Conservation (phyloP, 1,140 invertebrate genomes). For the Globodera rostochiensis region DNA sequence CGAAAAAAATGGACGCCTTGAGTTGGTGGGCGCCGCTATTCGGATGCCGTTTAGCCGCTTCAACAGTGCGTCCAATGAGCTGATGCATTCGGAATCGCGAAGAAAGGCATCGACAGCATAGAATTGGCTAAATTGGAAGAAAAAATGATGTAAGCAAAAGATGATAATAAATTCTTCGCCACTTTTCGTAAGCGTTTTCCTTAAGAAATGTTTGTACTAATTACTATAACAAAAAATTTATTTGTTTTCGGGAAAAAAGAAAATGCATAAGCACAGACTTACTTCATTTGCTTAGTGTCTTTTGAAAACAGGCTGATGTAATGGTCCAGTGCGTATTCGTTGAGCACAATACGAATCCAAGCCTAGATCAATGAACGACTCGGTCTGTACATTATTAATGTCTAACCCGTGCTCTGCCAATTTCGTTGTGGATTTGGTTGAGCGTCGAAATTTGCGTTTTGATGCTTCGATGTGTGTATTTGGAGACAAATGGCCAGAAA, state of each 20-base stretch:
- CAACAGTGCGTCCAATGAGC: constrained; percentile 49
- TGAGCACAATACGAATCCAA: constrained; percentile 62
- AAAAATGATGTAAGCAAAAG: too few relatives aligned
- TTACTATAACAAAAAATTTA: too few relatives aligned
- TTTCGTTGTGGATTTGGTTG: constrained; percentile 61
- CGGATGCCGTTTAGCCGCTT: constrained; percentile 45
- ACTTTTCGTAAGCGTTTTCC: too few relatives aligned
- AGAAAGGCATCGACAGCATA: constrained; percentile 57
- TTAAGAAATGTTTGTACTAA: too few relatives aligned
- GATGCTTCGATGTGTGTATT: constrained; percentile 60
- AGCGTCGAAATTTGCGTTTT: constrained; percentile 54
- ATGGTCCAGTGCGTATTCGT: constrained; percentile 54
- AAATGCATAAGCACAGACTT: constrained; percentile 20
- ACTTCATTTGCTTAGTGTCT: constrained; percentile 42
- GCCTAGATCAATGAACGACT: constrained; percentile 33
- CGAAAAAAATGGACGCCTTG: neutral
- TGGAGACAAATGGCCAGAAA: constrained; percentile 65
- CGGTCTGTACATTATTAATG: too few relatives aligned
- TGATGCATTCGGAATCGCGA: constrained; percentile 54
- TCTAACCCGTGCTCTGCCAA: constrained; percentile 51
- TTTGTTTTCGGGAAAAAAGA: neutral
- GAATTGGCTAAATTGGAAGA: constrained; percentile 60
- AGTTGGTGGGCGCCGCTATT: constrained; percentile 51
- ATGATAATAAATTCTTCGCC: too few relatives aligned
- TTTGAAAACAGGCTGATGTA: constrained; percentile 46